These are phyloP conservation scores for Rotaria magnacalcarata DNA, from an alignment of 2,888 invertebrate genomes.

Conservation along the genomic window DNA sequence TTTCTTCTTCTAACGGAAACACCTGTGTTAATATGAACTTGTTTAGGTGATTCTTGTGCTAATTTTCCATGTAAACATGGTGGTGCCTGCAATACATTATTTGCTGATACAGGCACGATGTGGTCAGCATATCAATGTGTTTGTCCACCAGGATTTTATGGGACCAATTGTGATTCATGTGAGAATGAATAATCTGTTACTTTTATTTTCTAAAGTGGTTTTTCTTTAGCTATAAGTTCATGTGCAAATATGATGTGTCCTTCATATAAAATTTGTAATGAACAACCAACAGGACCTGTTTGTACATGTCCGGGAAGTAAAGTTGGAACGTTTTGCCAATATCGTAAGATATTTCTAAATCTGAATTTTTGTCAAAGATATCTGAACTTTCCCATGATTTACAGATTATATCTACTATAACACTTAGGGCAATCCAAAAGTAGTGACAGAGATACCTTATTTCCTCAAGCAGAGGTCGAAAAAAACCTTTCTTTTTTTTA, in stretches of 20 bases:
- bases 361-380: neutral
- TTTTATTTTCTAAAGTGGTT: neutral
- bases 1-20: neutral
- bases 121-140: slow-evolving; percentile 10
- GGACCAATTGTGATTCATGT: slow-evolving; percentile 31
- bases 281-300: slow-evolving; percentile 9
- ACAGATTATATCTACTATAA: too few species aligned
- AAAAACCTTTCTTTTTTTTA: too few species aligned
- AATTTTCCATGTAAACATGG: slow-evolving; percentile 20
- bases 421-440: too few species aligned
- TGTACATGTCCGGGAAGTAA: neutral
- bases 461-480: too few species aligned
- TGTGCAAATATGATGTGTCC: neutral
- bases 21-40: neutral
- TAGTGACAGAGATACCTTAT: too few species aligned
- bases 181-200: neutral
- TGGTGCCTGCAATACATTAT: neutral
- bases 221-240: neutral
- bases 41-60: neutral
- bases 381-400: neutral
- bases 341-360: neutral
- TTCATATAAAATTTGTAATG: slow-evolving; percentile 12
- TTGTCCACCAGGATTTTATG: slow-evolving; percentile 38
- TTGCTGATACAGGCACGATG: neutral
- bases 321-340: slow-evolving; percentile 34